Evolutionary conservation across 2,888 invertebrate species (phyloP).

Genomic region (Zygogramma bicolorata): DNA sequence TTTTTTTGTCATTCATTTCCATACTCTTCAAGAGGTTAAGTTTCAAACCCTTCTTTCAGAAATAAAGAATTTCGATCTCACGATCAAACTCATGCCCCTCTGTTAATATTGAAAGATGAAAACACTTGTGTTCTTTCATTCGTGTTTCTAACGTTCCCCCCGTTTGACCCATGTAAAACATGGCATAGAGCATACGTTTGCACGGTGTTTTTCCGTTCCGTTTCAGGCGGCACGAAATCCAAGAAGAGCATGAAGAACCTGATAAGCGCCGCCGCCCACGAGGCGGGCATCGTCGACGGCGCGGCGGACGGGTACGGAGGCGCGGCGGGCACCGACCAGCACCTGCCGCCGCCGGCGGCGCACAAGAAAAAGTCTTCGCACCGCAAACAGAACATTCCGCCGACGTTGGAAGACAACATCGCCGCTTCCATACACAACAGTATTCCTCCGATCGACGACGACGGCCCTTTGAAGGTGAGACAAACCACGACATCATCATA

Average conservation of each 20-base stretch:
- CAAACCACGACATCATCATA: too few species aligned
- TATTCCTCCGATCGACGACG: slow-evolving; percentile 65
- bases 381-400: slow-evolving; percentile 56
- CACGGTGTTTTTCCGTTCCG: background rate
- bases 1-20: too few species aligned
- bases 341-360: too few species aligned
- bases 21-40: too few species aligned
- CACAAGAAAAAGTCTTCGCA: slow-evolving; percentile 50
- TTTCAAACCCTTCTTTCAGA: too few species aligned
- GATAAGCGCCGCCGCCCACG: slow-evolving; percentile 69
- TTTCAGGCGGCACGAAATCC: slow-evolving; percentile 40
- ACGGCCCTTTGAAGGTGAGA: slow-evolving; percentile 74
- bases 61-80: too few species aligned
- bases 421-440: slow-evolving; percentile 69
- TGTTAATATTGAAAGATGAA: too few species aligned
- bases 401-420: slow-evolving; percentile 65
- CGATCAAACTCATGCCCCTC: too few species aligned
- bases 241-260: slow-evolving; percentile 57
- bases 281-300: slow-evolving; percentile 70
- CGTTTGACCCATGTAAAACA: too few species aligned
- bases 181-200: too few species aligned
- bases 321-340: slow-evolving; percentile 61
- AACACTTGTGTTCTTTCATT: too few species aligned
- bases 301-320: slow-evolving; percentile 73
- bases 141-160: too few species aligned